A percentile compares a stretch with the other conserved stretches of the same genome.
These are phyloP conservation scores for Ooceraea biroi DNA, from an alignment of 1,140 invertebrate genomes.

Conservation along the genomic window DNA sequence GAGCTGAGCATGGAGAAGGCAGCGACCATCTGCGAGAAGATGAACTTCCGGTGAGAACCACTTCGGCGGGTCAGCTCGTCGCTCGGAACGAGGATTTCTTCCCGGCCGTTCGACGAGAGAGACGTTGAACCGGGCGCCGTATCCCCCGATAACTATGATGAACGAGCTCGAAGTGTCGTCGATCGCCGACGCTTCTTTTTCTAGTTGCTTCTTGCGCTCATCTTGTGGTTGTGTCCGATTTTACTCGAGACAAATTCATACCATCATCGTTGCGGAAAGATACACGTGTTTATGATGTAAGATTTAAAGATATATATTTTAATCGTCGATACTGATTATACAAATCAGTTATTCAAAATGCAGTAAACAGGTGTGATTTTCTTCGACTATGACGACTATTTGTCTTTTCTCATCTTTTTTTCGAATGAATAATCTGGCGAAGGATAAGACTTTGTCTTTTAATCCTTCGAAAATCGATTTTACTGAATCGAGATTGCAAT, in stretches of 20 bases:
- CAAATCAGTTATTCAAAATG: too few species aligned
- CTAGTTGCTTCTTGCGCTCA: conserved; percentile 9
- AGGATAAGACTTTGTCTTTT: too few species aligned
- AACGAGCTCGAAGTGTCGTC: conserved; percentile 22
- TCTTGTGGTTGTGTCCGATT: neutral
- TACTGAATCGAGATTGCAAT: neutral
- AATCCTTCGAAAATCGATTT: too few species aligned
- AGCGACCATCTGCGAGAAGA: conserved; percentile 94
- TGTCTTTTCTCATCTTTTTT: too few species aligned
- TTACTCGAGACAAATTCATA: conserved; percentile 3
- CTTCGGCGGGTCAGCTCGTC: conserved; percentile 17
- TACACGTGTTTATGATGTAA: neutral
- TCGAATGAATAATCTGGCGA: too few species aligned
- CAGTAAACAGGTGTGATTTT: too few species aligned
- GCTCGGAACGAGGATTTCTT: conserved; percentile 10
- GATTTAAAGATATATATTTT: neutral
- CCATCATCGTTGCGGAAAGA: neutral
- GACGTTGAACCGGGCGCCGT: neutral
- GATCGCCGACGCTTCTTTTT: conserved; percentile 2
- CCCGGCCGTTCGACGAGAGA: conserved; percentile 20
- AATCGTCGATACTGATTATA: too few species aligned
- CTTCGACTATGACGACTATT: too few species aligned
- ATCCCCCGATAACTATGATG: conserved; percentile 27
- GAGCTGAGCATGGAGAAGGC: conserved; percentile 94
- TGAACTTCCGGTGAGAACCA: conserved; percentile 89